Evolutionary conservation across 35 echinoderm and acorn worm genomes (phyloP), one percentile per base, ranked within the genome.

Genomic region (Ophioderma brevispina): DNA sequence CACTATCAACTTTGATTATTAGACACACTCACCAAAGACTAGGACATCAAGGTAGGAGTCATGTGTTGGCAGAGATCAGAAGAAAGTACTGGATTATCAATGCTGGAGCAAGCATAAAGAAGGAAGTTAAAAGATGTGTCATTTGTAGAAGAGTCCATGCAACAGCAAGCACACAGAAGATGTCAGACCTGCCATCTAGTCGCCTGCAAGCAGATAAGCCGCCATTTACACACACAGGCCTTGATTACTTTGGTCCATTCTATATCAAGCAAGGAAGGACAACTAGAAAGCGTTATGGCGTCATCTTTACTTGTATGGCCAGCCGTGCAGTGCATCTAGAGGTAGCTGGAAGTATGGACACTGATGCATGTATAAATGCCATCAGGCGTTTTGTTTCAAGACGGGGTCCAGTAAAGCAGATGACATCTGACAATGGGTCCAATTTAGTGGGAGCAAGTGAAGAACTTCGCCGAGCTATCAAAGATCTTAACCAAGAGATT

Each of bases 231-330:
- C 25, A 39, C 5, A 33, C 38, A 1, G 91, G 46, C 15, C 39
- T 81, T 15, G 86, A 93, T 35, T 93, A 83, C 35, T 93, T 93
- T 49, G 91, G 86, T 2, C 91, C 85, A 30, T 88, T 89, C 79
- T 37, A 40, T 30, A 82, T 92, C 76, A 92, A 79, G 55, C 64
- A 81, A 41, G 77, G 77, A 31, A 36, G 90, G n/a, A 52, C 32
- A 32, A 25, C 37, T 23, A 59, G 35, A 21, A 88, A 93, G 39
- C 32, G 85, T 19, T 93, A 89, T 80, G 78, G 85, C 15, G 86
- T 89, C 0, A 80, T 93, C 32, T 93, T 93, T 32, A 93, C 91
- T 5, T 88, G 91, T 36, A 41, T 88, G 79, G 56, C 52, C 17
- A 56, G 33, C 11, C 76, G 76, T 33, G 40, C 90, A 0, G 64